A percentile compares a stretch with the other conserved stretches of the same genome.
phyloP scores from a whole-genome alignment of 2,888 invertebrate species.

The Agrotis clavis region DNA sequence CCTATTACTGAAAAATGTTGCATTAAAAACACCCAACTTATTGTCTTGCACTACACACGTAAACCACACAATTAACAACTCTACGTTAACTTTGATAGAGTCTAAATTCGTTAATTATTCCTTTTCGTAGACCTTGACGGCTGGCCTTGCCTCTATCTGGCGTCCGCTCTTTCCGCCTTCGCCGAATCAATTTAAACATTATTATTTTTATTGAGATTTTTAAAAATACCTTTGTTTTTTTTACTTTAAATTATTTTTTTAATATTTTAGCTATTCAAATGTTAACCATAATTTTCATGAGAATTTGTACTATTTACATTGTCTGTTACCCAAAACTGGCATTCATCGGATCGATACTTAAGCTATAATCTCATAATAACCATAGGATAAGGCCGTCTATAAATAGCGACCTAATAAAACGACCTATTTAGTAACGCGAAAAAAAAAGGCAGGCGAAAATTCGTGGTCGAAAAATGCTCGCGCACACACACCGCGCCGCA shows the following conservation, averaged over 20 bases:
- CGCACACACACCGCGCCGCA: constrained; percentile 75
- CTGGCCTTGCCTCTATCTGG: constrained; percentile 89
- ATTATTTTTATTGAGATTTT: constrained; percentile 82
- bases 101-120: constrained; percentile 67
- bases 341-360: constrained; percentile 23
- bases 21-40: constrained; percentile 86
- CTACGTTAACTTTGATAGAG: constrained; percentile 68
- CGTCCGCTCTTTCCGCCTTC: constrained; percentile 90
- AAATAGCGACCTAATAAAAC: constrained; percentile 57
- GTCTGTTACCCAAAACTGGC: not conserved
- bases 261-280: constrained; percentile 19
- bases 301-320: constrained; percentile 1
- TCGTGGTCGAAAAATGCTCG: constrained; percentile 72
- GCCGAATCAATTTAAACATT: constrained; percentile 88
- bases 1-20: constrained; percentile 90
- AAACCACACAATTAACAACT: constrained; percentile 69
- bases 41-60: constrained; percentile 80
- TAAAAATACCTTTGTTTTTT: constrained; percentile 68
- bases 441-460: constrained; percentile 76
- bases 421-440: constrained; percentile 68
- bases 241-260: constrained; percentile 22
- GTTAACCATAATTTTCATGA: constrained; percentile 10
- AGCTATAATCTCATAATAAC: constrained; percentile 27
- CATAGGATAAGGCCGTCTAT: constrained; percentile 44
- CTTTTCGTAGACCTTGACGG: constrained; percentile 83